Conservation (phyloP, 2,797 vertebrate genomes). For the Neosilurus hyrtlii region DNA sequence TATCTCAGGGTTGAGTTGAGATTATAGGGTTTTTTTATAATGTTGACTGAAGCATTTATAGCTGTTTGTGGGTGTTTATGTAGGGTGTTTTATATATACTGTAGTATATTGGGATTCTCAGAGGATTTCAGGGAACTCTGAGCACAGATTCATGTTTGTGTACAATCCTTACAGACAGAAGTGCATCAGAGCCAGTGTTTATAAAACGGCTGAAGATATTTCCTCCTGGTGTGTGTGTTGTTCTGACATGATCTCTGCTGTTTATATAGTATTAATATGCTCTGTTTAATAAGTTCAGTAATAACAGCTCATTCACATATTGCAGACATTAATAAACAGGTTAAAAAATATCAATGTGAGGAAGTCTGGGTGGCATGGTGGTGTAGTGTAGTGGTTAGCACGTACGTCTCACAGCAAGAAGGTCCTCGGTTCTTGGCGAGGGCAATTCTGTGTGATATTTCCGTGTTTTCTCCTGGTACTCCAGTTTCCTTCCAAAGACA, state of each 20-base stretch:
- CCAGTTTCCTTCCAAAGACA: no score
- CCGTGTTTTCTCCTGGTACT: no score
- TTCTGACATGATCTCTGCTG: slow-evolving; percentile 6
- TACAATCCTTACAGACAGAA: slow-evolving; percentile 26
- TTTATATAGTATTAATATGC: slow-evolving; percentile 28
- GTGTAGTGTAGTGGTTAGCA: no score
- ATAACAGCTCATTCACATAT: not conserved
- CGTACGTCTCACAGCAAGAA: no score
- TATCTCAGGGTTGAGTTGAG: slow-evolving; percentile 4
- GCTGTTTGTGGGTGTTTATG: slow-evolving; percentile 7
- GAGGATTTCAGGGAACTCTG: not conserved
- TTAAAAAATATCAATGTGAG: no score
- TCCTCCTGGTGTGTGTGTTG: slow-evolving; percentile 10
- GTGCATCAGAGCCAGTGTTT: slow-evolving; percentile 30
- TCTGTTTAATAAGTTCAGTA: not conserved
- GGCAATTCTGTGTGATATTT: no score
- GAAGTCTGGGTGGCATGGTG: no score
- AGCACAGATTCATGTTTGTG: slow-evolving; percentile 20
- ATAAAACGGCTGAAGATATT: slow-evolving; percentile 23
- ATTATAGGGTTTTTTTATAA: not conserved
- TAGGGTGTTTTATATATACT: not conserved
- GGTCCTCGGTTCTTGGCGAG: no score
- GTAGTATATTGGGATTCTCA: not conserved
- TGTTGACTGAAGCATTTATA: not conserved
- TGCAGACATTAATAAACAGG: not conserved